Percentiles rank a stretch among this genome's conserved stretches.
These are phyloP conservation scores for Macrobrachium rosenbergii DNA, from an alignment of 1,140 invertebrate species.

Conservation along the genomic window DNA sequence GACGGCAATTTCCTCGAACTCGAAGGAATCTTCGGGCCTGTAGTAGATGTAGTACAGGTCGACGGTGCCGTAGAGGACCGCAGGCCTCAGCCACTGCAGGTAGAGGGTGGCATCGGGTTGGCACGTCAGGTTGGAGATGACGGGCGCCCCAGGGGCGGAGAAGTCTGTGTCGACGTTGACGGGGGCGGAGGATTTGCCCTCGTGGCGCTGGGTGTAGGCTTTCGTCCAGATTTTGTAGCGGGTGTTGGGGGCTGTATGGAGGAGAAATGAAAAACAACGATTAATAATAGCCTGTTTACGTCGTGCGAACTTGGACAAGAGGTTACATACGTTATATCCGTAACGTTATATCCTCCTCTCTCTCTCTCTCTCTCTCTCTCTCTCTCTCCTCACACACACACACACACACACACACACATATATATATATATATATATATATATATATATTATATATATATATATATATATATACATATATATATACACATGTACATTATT, in stretches of 20 bases:
- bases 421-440: too few species aligned
- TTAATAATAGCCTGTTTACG: not conserved
- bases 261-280: not conserved
- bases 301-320: not conserved
- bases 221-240: slow-evolving; percentile 89
- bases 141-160: slow-evolving; percentile 82
- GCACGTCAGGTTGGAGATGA: slow-evolving; percentile 86
- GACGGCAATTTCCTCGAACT: slow-evolving; percentile 63
- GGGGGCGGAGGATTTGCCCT: slow-evolving; percentile 81
- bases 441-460: too few species aligned
- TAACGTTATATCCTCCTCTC: not conserved
- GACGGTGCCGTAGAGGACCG: slow-evolving; percentile 74
- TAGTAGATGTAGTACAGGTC: slow-evolving; percentile 66
- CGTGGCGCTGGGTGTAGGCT: slow-evolving; percentile 81
- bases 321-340: not conserved
- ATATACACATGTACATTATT: too few species aligned
- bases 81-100: slow-evolving; percentile 84
- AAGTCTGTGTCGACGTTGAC: slow-evolving; percentile 85
- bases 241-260: slow-evolving; percentile 81
- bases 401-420: too few species aligned
- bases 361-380: not conserved
- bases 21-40: slow-evolving; percentile 51
- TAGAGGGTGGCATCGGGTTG: slow-evolving; percentile 81
- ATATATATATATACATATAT: too few species aligned
- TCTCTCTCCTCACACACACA: too few species aligned